phyloP scores from a whole-genome alignment of 2,113 vertebrate species.

The Spheniscus mendiculus region DNA sequence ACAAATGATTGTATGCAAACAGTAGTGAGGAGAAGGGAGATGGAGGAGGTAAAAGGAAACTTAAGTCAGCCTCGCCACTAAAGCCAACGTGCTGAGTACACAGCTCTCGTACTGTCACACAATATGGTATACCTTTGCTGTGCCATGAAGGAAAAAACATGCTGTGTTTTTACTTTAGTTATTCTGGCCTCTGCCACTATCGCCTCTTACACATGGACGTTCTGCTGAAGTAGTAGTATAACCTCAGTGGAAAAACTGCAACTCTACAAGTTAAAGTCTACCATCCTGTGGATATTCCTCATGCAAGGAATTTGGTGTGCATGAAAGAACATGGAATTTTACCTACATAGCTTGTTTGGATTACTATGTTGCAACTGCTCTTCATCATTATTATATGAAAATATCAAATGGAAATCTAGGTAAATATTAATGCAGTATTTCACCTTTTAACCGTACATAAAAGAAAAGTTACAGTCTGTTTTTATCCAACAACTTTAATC shows the following conservation, averaged over 20 bases:
- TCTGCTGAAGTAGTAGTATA: background rate
- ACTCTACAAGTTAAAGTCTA: background rate
- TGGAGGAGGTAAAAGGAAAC: background rate
- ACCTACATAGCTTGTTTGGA: background rate
- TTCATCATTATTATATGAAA: background rate
- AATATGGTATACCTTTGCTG: accelerated
- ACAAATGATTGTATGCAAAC: background rate
- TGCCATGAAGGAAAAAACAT: background rate
- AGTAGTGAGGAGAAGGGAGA: background rate
- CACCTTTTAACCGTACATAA: background rate
- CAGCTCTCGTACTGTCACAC: background rate
- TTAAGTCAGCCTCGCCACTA: background rate
- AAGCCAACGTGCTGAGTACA: background rate
- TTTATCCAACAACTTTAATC: background rate
- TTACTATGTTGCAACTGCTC: background rate
- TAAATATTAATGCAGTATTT: background rate
- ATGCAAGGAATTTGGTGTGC: background rate
- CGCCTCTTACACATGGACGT: background rate
- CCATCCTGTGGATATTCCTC: background rate
- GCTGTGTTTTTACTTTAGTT: accelerated
- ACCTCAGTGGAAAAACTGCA: background rate
- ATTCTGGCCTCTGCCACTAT: background rate
- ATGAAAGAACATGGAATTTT: background rate
- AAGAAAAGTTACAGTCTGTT: background rate
- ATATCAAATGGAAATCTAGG: background rate